Evolutionary conservation across 2,113 vertebrate species (phyloP).

Genomic region (Sinocyclocheilus rhinocerous): DNA sequence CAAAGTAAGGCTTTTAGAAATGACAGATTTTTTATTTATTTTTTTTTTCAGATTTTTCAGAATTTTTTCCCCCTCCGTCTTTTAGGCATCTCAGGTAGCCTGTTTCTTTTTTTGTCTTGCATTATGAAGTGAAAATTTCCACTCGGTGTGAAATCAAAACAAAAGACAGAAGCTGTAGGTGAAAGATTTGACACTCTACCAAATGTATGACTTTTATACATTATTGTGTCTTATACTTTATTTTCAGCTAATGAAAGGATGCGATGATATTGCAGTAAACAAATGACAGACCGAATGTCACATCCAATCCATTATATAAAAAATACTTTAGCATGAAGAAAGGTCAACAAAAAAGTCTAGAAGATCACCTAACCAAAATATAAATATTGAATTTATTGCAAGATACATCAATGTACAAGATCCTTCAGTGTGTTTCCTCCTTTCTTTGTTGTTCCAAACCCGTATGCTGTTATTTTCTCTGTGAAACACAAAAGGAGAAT

Average conservation of each 20-base stretch:
- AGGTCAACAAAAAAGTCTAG: background rate
- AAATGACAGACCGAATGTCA: background rate
- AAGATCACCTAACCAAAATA: background rate
- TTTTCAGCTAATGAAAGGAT: background rate
- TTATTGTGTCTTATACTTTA: background rate
- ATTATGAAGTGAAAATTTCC: background rate
- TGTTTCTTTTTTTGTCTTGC: background rate
- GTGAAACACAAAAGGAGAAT: background rate
- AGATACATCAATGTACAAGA: background rate
- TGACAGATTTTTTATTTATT: background rate
- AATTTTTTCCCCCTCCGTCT: background rate
- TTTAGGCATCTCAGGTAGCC: background rate
- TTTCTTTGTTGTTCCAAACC: background rate
- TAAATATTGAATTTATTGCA: background rate
- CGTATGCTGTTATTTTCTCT: background rate
- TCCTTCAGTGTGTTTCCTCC: background rate
- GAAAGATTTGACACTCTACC: background rate
- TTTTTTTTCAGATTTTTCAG: background rate
- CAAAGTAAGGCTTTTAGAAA: slow-evolving; percentile 34
- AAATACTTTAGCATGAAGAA: background rate
- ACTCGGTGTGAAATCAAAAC: background rate
- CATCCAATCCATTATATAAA: background rate
- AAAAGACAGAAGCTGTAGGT: background rate
- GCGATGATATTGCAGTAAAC: background rate
- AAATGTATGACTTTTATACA: background rate